Conservation (phyloP, 2,888 invertebrate genomes). For the Lochmaea capreae region DNA sequence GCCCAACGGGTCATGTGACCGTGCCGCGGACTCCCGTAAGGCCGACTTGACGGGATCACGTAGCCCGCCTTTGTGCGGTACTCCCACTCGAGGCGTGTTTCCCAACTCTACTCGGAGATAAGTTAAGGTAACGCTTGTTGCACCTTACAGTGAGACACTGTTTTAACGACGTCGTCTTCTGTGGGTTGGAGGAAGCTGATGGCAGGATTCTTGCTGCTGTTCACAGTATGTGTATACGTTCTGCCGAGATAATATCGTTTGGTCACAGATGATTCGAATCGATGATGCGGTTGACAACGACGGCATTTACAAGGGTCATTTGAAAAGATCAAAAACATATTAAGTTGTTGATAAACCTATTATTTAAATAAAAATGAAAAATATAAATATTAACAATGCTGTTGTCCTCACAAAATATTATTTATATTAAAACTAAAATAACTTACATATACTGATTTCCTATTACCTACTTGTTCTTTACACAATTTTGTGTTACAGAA, state of each 20-base stretch:
- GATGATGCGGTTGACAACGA: not conserved
- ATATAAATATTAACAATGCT: no score
- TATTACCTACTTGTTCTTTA: no score
- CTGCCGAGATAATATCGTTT: not conserved
- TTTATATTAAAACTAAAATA: no score
- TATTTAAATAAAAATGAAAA: no score
- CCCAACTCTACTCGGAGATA: conserved; percentile 32
- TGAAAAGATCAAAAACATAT: not conserved
- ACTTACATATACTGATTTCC: no score
- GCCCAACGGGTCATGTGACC: conserved; percentile 66
- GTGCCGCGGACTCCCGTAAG: conserved; percentile 55
- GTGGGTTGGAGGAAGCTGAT: conserved; percentile 4
- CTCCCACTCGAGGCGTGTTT: conserved; percentile 60
- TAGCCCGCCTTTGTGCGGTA: conserved; percentile 57
- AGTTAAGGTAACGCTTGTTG: conserved; percentile 35
- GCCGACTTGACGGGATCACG: conserved; percentile 45
- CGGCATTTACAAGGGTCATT: not conserved
- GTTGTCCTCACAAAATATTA: no score
- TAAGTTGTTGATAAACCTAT: no score
- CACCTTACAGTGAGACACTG: conserved; percentile 33
- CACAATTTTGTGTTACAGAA: no score
- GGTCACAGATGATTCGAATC: not conserved
- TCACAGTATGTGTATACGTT: not conserved
- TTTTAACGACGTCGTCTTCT: conserved; percentile 15
- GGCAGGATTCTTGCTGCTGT: not conserved